phyloP scores from a whole-genome alignment of 1,140 invertebrate genomes.

The Drosophila obscura region DNA sequence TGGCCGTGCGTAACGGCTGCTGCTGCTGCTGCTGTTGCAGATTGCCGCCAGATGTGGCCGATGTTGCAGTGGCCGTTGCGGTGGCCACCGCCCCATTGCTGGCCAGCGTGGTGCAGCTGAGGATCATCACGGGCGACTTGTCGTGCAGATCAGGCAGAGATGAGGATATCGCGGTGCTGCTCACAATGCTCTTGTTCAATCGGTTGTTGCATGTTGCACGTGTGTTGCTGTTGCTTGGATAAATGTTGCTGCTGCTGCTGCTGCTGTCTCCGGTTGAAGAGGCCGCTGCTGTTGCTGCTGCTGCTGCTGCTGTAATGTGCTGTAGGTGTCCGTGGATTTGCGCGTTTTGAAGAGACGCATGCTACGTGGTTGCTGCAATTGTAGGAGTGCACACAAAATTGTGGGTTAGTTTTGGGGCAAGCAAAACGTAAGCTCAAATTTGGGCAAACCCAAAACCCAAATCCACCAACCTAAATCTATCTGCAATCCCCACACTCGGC shows the following conservation, averaged over 20 bases:
- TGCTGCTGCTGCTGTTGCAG: constrained; percentile 22
- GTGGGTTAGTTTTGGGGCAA: constrained; percentile 42
- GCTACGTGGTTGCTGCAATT: constrained; percentile 55
- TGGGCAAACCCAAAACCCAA: background rate
- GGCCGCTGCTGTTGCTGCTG: constrained; percentile 26
- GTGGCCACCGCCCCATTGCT: constrained; percentile 56
- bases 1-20: constrained; percentile 67
- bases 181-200: constrained; percentile 70
- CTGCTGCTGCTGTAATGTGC: constrained; percentile 57
- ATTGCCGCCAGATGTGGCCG: constrained; percentile 33
- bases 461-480: constrained; percentile 46
- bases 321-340: constrained; percentile 80
- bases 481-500: constrained; percentile 32
- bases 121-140: constrained; percentile 80
- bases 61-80: constrained; percentile 22
- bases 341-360: constrained; percentile 83
- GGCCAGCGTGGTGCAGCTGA: constrained; percentile 81
- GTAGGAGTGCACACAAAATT: constrained; percentile 5
- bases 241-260: background rate
- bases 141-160: constrained; percentile 81
- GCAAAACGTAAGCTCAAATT: constrained; percentile 14
- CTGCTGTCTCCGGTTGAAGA: background rate
- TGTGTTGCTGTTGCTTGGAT: constrained; percentile 19
- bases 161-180: constrained; percentile 70
- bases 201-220: constrained; percentile 66